Evolutionary conservation across 2,113 vertebrate genomes (phyloP).

Genomic region (Aspidoscelis tigris): DNA sequence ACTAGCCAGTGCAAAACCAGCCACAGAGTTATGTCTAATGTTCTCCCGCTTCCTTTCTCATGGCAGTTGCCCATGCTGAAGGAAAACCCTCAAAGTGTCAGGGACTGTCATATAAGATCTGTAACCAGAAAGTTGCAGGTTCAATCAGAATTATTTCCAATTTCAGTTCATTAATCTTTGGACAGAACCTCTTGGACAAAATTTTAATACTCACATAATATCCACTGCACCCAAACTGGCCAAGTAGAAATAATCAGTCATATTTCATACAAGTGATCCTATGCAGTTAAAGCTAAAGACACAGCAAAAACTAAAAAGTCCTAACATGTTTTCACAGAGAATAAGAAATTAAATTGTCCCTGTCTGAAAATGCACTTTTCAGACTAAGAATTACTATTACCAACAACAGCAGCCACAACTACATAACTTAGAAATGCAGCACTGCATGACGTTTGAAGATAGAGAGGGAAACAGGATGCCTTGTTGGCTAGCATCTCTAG

Average conservation of each 20-base stretch:
- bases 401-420: not conserved
- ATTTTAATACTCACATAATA: not conserved
- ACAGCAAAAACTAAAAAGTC: not conserved
- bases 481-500: constrained; percentile 12
- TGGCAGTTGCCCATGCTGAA: not conserved
- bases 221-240: not conserved
- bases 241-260: not conserved
- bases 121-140: not conserved
- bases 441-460: constrained; percentile 5
- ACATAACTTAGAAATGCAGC: not conserved
- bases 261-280: not conserved
- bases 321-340: not conserved
- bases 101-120: not conserved
- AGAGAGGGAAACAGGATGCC: constrained; percentile 16
- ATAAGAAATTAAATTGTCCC: not conserved
- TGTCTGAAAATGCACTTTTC: constrained; percentile 26
- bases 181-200: not conserved
- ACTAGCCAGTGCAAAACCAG: too few species aligned
- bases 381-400: constrained; percentile 23
- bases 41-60: not conserved
- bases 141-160: not conserved
- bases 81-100: not conserved
- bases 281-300: not conserved
- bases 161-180: not conserved
- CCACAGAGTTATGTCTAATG: not conserved